Base-by-base conservation (phyloP, 2,888 invertebrate genomes). In the Drosophila anceps region DNA sequence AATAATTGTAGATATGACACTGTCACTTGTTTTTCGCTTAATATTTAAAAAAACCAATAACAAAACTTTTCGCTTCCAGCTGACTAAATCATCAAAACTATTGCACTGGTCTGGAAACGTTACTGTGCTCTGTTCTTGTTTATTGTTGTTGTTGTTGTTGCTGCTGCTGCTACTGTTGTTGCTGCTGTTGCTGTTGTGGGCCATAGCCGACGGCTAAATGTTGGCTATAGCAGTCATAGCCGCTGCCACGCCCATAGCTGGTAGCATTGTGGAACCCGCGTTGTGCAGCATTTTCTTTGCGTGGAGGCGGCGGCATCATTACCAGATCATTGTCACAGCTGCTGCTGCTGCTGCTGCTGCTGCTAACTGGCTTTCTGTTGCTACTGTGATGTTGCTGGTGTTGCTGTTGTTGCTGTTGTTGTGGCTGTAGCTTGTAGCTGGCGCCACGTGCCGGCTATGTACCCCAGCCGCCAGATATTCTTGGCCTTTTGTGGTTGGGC, bases 391-490 rank as follows among this genome's bases (percentile, higher is more conserved):
- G 81, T 53, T 82, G 84, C 46, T 84, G 79, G 39, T 82, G 79
- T 51, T 82, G 82, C 9, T 65, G 76, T n/a, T 86, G 67, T 33
- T 54, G 54, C 5, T 88, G 76, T 31, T 73, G 76, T 33, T 77
- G 69, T 59, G 50, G 62, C 41, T 68, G 76, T 58, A 63, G 76
- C 76, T 77, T 84, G 39, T 54, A 76, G 71, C 66, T 69, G 66
- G 65, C 59, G 61, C 73, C 89, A 87, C 90, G 90, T 83, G 89
- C 85, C 85, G 92, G 95, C 96, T 97, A 97, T 96, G 97, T 96
- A 93, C 96, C 95, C 98, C 98, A 98, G 74, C 96, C 96, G 92
- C 98, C 98, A 64, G 95, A 95, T 92, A 98, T 95, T 93, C 98
- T 96, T 91, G 97, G 96, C 92, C 98, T 95, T 94, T 98, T 98